These are phyloP conservation scores for Nebria brevicollis DNA, from an alignment of 2,888 invertebrate species.

Conservation along the genomic window DNA sequence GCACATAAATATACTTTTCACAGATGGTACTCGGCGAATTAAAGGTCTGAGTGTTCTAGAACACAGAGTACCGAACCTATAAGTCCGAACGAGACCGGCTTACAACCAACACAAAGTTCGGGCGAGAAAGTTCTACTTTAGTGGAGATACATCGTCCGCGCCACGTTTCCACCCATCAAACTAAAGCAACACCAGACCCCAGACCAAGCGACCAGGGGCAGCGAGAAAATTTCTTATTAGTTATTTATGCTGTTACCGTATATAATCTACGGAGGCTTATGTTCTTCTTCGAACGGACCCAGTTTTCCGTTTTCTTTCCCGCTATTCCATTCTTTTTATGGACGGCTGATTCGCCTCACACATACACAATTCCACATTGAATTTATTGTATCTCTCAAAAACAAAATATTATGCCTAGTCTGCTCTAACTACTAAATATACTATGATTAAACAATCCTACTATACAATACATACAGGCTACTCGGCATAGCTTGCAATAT, in stretches of 20 bases:
- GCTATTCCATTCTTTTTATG: not conserved
- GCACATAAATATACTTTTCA: not conserved
- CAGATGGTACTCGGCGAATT: not conserved
- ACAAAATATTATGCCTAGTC: too few species aligned
- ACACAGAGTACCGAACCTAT: not conserved
- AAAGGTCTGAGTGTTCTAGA: not conserved
- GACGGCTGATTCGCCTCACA: not conserved
- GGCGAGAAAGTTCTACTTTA: not conserved
- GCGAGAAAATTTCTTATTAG: constrained; percentile 36
- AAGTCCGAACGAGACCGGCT: not conserved
- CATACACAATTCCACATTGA: not conserved
- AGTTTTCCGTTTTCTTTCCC: constrained; percentile 2
- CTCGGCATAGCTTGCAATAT: too few species aligned
- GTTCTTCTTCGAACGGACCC: constrained; percentile 4
- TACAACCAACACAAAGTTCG: not conserved
- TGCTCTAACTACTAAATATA: too few species aligned
- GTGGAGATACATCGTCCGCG: not conserved
- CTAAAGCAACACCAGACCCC: constrained; percentile 9
- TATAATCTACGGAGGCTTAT: constrained; percentile 36
- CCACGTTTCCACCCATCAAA: not conserved
- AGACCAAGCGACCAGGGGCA: not conserved
- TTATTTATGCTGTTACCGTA: constrained; percentile 40
- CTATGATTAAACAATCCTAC: too few species aligned
- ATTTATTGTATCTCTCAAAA: not conserved
- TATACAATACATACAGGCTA: too few species aligned